phyloP scores from a whole-genome alignment of 1,140 invertebrate species.

The Drosophila leontia region DNA sequence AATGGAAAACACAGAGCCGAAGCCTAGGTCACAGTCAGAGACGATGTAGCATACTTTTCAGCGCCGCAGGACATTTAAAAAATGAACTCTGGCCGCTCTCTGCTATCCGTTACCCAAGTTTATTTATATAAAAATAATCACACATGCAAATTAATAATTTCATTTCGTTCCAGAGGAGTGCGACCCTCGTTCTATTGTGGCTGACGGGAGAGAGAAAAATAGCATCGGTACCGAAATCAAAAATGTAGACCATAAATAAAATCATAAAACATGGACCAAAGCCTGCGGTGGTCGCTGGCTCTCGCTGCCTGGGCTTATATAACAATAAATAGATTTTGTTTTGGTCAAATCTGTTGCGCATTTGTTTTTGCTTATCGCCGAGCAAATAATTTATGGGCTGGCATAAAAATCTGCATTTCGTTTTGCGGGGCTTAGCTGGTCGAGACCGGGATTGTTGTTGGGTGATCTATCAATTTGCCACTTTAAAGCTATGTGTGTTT shows the following conservation, averaged over 20 bases:
- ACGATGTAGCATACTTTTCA: constrained; percentile 72
- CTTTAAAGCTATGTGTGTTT: constrained; percentile 57
- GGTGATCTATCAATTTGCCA: constrained; percentile 77
- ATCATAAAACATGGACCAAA: constrained; percentile 43
- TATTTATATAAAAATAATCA: constrained; percentile 81
- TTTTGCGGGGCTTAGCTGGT: constrained; percentile 51
- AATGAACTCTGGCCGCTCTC: constrained; percentile 40
- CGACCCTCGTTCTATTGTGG: constrained; percentile 24
- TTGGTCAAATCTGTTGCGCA: constrained; percentile 72
- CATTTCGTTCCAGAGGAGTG: constrained; percentile 51
- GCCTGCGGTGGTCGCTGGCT: constrained; percentile 21
- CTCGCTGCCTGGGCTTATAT: constrained; percentile 34
- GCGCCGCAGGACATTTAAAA: constrained; percentile 64
- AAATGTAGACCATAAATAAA: constrained; percentile 78
- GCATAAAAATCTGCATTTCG: constrained; percentile 60
- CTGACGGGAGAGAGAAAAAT: constrained; percentile 5
- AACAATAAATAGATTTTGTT: constrained; percentile 69
- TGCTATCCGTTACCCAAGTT: constrained; percentile 3
- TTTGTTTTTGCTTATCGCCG: constrained; percentile 68
- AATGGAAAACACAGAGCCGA: background rate
- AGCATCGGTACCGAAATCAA: constrained; percentile 52
- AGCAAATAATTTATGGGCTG: constrained; percentile 70
- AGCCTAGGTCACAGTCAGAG: constrained; percentile 44
- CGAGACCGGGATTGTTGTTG: constrained; percentile 38
- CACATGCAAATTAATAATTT: constrained; percentile 83